Conservation (phyloP, 2,888 invertebrate species). For the Pharmacophagus antenor region DNA sequence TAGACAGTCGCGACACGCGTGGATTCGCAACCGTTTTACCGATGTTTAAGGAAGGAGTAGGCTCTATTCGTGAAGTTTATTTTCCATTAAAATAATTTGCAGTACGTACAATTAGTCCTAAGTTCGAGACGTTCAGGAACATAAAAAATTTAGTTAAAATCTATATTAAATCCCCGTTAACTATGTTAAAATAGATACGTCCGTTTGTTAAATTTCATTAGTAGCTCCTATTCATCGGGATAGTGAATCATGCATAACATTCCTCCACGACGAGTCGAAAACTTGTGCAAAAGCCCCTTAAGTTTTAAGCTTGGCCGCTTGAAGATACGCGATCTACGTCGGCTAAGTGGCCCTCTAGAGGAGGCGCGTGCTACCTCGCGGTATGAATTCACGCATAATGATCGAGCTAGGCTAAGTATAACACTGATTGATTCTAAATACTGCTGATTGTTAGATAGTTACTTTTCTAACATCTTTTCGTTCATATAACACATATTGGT, state of each 20-base stretch:
- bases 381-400: conserved; percentile 15
- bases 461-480: too few species aligned
- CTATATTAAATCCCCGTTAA: too few species aligned
- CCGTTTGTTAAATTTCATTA: background rate
- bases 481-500: too few species aligned
- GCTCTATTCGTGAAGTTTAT: too few species aligned
- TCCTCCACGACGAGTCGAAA: conserved; percentile 9
- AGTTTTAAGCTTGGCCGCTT: conserved; percentile 25
- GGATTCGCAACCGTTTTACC: too few species aligned
- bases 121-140: too few species aligned
- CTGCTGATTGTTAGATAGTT: background rate
- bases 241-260: conserved; percentile 11
- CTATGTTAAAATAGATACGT: too few species aligned
- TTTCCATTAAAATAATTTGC: too few species aligned
- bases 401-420: conserved; percentile 8
- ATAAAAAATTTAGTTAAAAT: too few species aligned
- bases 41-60: too few species aligned
- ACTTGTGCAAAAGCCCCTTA: conserved; percentile 27
- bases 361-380: conserved; percentile 17
- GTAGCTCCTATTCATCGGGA: background rate
- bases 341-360: conserved; percentile 22
- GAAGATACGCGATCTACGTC: conserved; percentile 27
- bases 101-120: too few species aligned
- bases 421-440: background rate
- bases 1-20: too few species aligned